Evolutionary conservation across 2,113 vertebrate species (phyloP).

Genomic region (Tenrec ecaudatus): DNA sequence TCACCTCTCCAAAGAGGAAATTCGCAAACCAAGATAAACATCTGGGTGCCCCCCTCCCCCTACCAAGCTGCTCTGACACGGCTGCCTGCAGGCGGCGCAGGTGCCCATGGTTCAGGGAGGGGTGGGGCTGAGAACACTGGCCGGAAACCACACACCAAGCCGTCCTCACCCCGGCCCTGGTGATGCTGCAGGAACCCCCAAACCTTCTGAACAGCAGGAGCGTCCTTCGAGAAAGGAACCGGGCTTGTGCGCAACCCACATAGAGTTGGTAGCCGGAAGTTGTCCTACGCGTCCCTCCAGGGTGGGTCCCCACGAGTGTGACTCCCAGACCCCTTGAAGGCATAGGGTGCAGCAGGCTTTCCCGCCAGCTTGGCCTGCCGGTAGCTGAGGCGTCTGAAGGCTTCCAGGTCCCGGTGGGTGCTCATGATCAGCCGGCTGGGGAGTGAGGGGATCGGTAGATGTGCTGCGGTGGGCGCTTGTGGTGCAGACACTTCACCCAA

Average conservation of each 20-base stretch:
- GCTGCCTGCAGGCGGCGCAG: background rate
- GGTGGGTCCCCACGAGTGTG: conserved; percentile 11
- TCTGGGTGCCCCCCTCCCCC: background rate
- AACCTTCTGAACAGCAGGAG: too few species aligned
- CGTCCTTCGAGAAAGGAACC: background rate
- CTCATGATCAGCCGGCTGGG: conserved; percentile 84
- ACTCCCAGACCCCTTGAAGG: conserved; percentile 4
- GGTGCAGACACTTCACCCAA: background rate
- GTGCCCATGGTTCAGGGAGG: background rate
- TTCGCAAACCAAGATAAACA: conserved; percentile 52
- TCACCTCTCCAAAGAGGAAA: conserved; percentile 5
- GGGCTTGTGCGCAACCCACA: too few species aligned
- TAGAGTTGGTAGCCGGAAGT: background rate
- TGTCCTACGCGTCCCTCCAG: conserved; percentile 65
- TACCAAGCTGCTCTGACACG: background rate
- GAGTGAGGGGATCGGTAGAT: background rate
- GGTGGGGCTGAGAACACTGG: background rate
- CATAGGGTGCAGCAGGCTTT: background rate
- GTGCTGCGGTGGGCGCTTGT: background rate
- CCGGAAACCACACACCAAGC: background rate
- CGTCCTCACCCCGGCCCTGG: background rate
- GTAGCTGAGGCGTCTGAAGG: conserved; percentile 66
- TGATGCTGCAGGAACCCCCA: too few species aligned
- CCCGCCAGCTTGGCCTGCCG: conserved; percentile 30
- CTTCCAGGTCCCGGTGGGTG: conserved; percentile 82